Conservation (phyloP, 2,888 invertebrate genomes). For the Drosophila meridionalis region DNA sequence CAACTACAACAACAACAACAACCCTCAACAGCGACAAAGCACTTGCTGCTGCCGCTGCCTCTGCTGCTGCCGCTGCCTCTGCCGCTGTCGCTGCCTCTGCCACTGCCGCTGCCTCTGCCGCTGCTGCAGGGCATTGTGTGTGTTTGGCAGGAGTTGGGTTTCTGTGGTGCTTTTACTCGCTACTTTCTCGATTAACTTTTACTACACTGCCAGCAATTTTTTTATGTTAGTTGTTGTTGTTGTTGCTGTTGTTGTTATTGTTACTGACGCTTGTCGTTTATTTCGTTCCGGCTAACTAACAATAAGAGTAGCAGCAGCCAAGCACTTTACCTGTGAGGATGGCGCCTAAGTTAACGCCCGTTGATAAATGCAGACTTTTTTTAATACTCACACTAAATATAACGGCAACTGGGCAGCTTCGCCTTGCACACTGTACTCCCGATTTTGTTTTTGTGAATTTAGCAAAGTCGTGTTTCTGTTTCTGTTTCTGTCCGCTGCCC, state of each 20-base stretch:
- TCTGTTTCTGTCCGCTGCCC: constrained; percentile 15
- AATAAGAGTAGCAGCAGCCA: neutral
- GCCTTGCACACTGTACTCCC: neutral
- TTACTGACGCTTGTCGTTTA: neutral
- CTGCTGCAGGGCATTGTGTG: constrained; percentile 25
- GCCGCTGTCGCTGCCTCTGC: neutral
- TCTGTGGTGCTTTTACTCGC: constrained; percentile 53
- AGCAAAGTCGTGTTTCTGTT: neutral
- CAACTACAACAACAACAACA: constrained; percentile 46
- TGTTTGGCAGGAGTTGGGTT: constrained; percentile 18
- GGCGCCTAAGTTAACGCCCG: constrained; percentile 36
- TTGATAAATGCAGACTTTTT: constrained; percentile 16
- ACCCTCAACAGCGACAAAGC: constrained; percentile 67
- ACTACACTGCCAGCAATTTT: constrained; percentile 34
- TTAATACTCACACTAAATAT: constrained; percentile 48
- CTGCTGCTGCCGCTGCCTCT: constrained; percentile 14
- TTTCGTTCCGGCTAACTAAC: neutral
- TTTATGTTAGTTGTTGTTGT: constrained; percentile 10
- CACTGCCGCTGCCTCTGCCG: neutral
- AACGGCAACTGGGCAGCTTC: neutral
- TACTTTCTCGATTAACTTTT: constrained; percentile 49
- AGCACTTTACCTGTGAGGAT: neutral
- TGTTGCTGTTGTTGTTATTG: constrained; percentile 8
- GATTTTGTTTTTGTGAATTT: neutral
- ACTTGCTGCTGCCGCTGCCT: constrained; percentile 61